Conservation (phyloP, 2,113 vertebrate species). For the Astur gentilis region DNA sequence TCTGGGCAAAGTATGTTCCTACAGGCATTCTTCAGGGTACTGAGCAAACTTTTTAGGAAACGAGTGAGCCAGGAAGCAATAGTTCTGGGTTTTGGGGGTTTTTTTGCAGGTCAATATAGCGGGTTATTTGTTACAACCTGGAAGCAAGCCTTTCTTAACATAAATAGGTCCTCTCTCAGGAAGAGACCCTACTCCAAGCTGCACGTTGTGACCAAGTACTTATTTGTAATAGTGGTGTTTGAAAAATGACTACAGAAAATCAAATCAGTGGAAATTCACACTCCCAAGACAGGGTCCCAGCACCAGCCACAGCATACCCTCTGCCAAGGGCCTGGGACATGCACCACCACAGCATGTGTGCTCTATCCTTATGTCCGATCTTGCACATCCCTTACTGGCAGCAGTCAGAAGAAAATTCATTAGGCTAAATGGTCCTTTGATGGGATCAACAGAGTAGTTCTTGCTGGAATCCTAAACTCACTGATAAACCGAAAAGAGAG, state of each 20-base stretch:
- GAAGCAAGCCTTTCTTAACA: neutral
- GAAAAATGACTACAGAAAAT: neutral
- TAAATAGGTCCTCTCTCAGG: neutral
- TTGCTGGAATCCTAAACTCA: neutral
- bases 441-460: neutral
- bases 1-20: neutral
- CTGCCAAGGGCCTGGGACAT: neutral
- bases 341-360: neutral
- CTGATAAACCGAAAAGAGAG: neutral
- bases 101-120: neutral
- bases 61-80: accelerated
- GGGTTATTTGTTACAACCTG: neutral
- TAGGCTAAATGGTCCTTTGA: neutral
- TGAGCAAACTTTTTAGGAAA: neutral
- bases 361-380: neutral
- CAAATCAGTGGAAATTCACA: neutral
- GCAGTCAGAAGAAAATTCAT: neutral
- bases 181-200: neutral
- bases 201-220: neutral
- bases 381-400: neutral
- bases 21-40: neutral
- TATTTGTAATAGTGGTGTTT: neutral
- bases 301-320: neutral
- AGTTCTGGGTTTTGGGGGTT: neutral
- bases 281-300: neutral